Conservation (phyloP, 2,888 invertebrate species). For the Rhaphigaster nebulosa region DNA sequence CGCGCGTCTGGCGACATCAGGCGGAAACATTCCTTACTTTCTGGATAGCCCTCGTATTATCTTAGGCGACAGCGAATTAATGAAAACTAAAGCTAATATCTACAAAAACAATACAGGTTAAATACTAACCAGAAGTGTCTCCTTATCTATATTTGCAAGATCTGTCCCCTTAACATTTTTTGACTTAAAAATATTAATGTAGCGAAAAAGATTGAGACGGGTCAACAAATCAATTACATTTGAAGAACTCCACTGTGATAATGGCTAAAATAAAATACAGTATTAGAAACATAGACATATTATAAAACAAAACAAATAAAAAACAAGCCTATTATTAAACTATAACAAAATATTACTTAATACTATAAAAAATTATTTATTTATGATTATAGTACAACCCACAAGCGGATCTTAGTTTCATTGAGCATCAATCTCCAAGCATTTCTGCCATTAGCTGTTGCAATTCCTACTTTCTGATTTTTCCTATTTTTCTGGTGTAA, state of each 20-base stretch:
- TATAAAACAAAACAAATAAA: neutral
- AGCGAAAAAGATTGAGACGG: slow-evolving; percentile 79
- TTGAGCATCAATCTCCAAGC: neutral
- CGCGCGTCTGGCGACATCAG: too few species aligned
- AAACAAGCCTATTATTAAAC: neutral
- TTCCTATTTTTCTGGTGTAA: neutral
- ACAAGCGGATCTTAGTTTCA: neutral
- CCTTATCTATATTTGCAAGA: slow-evolving; percentile 76
- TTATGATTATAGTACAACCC: neutral
- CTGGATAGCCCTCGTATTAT: too few species aligned
- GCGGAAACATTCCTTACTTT: too few species aligned
- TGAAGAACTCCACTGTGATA: slow-evolving; percentile 78
- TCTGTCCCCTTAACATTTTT: slow-evolving; percentile 79
- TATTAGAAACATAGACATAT: neutral
- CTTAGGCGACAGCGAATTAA: neutral
- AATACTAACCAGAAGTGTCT: slow-evolving; percentile 77
- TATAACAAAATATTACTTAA: too few species aligned
- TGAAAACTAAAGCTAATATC: neutral
- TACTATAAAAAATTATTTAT: neutral
- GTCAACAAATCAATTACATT: slow-evolving; percentile 85
- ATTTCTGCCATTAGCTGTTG: neutral
- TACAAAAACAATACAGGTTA: neutral
- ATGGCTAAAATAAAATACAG: slow-evolving; percentile 71
- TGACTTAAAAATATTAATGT: slow-evolving; percentile 80
- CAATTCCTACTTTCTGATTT: neutral